Conservation (phyloP, 1,140 invertebrate species). For the Laupala kohalensis region DNA sequence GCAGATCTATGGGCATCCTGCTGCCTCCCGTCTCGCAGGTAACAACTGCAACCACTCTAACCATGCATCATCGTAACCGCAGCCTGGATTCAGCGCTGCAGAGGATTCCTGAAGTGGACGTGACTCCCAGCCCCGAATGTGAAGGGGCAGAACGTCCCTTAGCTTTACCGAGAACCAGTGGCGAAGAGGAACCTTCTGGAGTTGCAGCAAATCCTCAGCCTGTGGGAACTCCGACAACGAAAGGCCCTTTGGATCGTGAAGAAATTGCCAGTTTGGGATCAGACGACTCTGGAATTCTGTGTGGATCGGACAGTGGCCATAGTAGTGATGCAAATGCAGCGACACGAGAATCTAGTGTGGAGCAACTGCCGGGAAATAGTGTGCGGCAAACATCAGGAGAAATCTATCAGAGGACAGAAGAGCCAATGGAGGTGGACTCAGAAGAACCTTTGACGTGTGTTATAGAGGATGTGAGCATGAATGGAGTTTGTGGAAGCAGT, state of each 20-base stretch:
- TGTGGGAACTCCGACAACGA: background rate
- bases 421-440: background rate
- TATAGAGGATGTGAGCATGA: background rate
- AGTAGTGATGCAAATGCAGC: conserved; percentile 23
- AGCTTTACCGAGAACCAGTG: background rate
- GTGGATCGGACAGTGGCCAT: conserved; percentile 46
- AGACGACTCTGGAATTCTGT: conserved; percentile 73
- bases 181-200: background rate
- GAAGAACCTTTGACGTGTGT: background rate
- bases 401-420: conserved; percentile 4
- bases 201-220: background rate
- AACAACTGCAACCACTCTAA: conserved; percentile 34
- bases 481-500: too few relatives aligned
- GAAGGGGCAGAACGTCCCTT: conserved; percentile 28
- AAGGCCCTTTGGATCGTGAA: conserved; percentile 32
- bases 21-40: conserved; percentile 56
- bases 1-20: conserved; percentile 62
- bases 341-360: conserved; percentile 32
- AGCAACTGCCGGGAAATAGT: conserved; percentile 24
- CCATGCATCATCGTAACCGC: conserved; percentile 71
- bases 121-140: conserved; percentile 63
- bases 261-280: conserved; percentile 65
- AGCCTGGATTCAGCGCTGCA: conserved; percentile 77
- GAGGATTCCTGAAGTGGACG: conserved; percentile 71
- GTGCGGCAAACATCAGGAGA: background rate